These are phyloP conservation scores for Petaurus breviceps DNA, from an alignment of 2,113 vertebrate species.

Conservation along the genomic window DNA sequence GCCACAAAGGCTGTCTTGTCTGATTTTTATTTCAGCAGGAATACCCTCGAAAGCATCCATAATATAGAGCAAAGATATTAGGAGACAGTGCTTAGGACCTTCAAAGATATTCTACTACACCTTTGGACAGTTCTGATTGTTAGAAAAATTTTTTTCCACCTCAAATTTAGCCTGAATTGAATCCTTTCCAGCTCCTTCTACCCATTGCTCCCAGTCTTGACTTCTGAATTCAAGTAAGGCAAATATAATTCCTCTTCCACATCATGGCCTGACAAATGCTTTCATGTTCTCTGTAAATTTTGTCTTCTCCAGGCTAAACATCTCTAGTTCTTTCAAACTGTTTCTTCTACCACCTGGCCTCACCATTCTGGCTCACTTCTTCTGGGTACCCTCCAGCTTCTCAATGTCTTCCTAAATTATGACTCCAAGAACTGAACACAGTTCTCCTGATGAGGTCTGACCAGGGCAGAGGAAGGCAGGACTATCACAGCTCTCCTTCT, in stretches of 20 bases:
- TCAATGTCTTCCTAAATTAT: not conserved
- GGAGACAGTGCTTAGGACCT: not conserved
- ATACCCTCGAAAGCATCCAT: not conserved
- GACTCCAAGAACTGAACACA: not conserved
- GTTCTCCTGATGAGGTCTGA: not conserved
- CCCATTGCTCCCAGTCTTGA: not conserved
- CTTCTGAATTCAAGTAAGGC: not conserved
- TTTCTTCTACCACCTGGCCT: not conserved
- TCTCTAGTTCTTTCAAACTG: not conserved
- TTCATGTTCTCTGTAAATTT: not conserved
- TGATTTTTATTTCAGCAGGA: not conserved
- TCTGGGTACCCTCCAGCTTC: not conserved
- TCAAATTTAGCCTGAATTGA: not conserved
- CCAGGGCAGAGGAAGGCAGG: not conserved
- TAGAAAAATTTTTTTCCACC: not conserved
- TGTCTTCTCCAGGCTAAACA: not conserved
- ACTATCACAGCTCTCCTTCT: not conserved
- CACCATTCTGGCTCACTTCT: not conserved
- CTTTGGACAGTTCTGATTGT: not conserved
- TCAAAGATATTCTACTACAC: not conserved
- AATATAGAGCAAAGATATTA: not conserved
- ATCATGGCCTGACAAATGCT: not conserved
- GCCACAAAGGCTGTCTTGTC: not conserved
- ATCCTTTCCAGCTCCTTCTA: not conserved
- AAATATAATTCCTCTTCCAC: not conserved